Percentiles rank a stretch among this genome's conserved stretches.
These are phyloP conservation scores for Eristalinus aeneus DNA, from an alignment of 2,888 invertebrate genomes.

Conservation along the genomic window DNA sequence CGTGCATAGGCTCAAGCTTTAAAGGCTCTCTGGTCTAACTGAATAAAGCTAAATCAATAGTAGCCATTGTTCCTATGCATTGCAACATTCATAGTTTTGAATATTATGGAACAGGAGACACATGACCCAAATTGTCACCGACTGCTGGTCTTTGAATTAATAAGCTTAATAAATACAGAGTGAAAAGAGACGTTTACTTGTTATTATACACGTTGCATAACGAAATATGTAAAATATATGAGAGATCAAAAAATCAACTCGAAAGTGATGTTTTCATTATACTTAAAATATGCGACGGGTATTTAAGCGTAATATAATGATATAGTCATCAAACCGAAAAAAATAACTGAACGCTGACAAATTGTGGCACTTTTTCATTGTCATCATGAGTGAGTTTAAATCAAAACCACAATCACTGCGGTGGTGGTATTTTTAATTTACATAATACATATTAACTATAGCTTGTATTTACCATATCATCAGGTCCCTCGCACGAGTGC, in stretches of 20 bases:
- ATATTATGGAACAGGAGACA: too few relatives aligned
- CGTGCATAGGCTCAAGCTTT: too few relatives aligned
- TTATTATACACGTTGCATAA: too few relatives aligned
- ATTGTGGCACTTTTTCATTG: background rate
- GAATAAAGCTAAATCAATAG: too few relatives aligned
- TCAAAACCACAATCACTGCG: background rate
- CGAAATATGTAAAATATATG: too few relatives aligned
- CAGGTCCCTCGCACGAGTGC: conserved; percentile 98
- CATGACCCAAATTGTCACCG: too few relatives aligned
- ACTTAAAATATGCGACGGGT: background rate
- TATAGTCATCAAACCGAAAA: background rate
- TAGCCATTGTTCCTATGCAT: too few relatives aligned
- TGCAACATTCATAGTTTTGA: too few relatives aligned
- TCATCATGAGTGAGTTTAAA: background rate
- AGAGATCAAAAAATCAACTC: background rate
- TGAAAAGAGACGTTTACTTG: too few relatives aligned
- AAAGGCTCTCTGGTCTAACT: too few relatives aligned
- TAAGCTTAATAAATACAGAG: too few relatives aligned
- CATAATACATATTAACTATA: background rate
- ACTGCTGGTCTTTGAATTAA: too few relatives aligned
- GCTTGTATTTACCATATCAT: conserved; percentile 92
- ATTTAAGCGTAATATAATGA: background rate
- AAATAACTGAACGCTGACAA: background rate
- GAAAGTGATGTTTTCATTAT: background rate
- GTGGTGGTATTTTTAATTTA: background rate